Evolutionary conservation across 92 coral and sea anemone species (phyloP).

Genomic region (Phenganax subtilis): DNA sequence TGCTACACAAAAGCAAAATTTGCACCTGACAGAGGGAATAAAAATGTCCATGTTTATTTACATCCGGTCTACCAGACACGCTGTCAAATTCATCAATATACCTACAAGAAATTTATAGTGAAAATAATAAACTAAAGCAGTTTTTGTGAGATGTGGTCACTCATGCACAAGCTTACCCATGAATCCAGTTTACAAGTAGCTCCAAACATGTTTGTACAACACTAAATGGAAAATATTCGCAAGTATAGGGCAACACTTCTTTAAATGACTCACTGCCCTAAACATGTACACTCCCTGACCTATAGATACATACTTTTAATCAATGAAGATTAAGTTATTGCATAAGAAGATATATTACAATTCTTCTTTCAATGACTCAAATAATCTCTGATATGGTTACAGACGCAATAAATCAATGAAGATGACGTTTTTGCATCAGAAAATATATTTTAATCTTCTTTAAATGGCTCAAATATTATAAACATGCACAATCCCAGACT

Average conservation of each 20-base stretch:
- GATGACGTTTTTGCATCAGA: too few relatives aligned
- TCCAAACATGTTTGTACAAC: constrained; percentile 75
- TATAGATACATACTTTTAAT: too few relatives aligned
- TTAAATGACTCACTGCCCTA: too few relatives aligned
- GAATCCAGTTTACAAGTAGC: constrained; percentile 77
- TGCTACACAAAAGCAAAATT: background rate
- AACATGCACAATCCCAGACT: background rate
- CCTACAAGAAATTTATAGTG: constrained; percentile 39
- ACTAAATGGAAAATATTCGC: constrained; percentile 37
- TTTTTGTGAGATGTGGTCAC: background rate
- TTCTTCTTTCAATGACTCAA: too few relatives aligned
- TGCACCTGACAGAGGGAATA: constrained; percentile 94
- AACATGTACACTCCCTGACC: too few relatives aligned
- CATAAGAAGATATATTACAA: too few relatives aligned
- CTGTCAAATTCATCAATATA: constrained; percentile 80
- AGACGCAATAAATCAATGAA: too few relatives aligned
- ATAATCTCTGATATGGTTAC: too few relatives aligned
- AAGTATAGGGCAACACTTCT: too few relatives aligned
- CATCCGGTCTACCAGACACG: constrained; percentile 61
- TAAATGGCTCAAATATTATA: too few relatives aligned
- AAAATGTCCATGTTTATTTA: constrained; percentile 74
- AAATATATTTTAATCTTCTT: too few relatives aligned
- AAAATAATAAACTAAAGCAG: background rate
- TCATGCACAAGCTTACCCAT: constrained; percentile 54
- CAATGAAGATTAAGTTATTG: too few relatives aligned